Evolutionary conservation across 2,797 vertebrate species (phyloP), one percentile per base, ranked within the genome.

Genomic region (Microtus californicus): DNA sequence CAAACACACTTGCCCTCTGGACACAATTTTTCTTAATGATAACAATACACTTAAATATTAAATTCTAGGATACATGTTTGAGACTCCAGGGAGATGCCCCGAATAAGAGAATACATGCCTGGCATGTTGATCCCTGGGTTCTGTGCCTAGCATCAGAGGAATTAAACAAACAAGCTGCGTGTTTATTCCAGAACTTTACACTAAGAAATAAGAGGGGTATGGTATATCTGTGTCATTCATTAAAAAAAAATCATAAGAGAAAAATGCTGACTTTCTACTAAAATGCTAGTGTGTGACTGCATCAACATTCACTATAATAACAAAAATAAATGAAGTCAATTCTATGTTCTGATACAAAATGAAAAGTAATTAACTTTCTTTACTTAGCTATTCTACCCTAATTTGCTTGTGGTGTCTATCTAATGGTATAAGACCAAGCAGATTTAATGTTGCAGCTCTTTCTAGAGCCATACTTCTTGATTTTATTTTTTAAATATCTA

Each of bases 181-280:
- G 25, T 48, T 37, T 69, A n/a, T 12, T 74, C n/a, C 67, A 40
- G 25, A 25, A n/a, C 79, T 94, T 93, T 15, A 37, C 19, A 27
- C 61, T 51, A 45, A 67, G 69, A 85, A 65, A 67, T 34, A 59
- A 80, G 19, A 71, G 7, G 37, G 6, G 19, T 63, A 17, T 63
- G 77, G 23, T 10, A 31, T 67, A 11, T 85, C 23, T 79, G 0
- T 59, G 15, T 77, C 9, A 65, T 11, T 29, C 90, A 21, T 93
- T 96, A 19, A 71, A 86, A 71, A 86, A 54, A 97, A 91, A 69
- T 83, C 48, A 78, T 67, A 93, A 95, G 77, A 83, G 89, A 48
- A n/a, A 93, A 81, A 87, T 65, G 19, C 1, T 89, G 37, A 12
- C 73, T 93, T 95, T 87, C 65, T 88, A 14, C 81, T 80, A 89